Base-by-base conservation (phyloP, 2,797 vertebrate genomes). In the Pipistrellus pygmaeus region DNA sequence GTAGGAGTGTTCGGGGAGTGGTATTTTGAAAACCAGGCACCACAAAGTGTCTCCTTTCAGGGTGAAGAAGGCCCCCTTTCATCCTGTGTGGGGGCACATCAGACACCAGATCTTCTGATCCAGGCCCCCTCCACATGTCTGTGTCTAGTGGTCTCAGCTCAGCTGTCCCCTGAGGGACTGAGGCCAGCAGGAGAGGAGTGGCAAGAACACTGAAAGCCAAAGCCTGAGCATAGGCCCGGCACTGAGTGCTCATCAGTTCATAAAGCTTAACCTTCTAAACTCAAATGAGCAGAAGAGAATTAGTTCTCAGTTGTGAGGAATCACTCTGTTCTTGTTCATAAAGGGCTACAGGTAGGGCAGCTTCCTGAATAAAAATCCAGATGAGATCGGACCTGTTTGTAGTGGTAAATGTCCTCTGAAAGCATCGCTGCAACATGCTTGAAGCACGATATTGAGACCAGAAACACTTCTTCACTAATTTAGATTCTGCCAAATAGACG, bases 301-400 rank as follows among this genome's bases (percentile, higher is more conserved):
- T 21, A 0, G 55, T 48, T 95, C 94, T 32, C 51, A 94, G 87
- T 89, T 93, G 9, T 38, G 96, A 91, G 93, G 76, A 96, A 57
- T 0, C 55, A 60, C 41, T 88, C 72, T 89, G 57, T 17, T 20
- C 4, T 88, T 69, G 44, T 92, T 94, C 75, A 87, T 95, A 93
- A 97, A 98, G 97, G 97, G 97, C 97, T 97, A 57, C 17, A 89
- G 0, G 25, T 86, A 90, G 75, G 87, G 86, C 72, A 90, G n/a
- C 55, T 95, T 95, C 72, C 78, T 20, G 23, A 96, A 85, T 90
- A 96, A 94, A 96, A 96, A 78, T 72, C 0, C 0, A 53, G 92
- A 78, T 71, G 87, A 85, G 94, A 69, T 75, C 89, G 94, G 82
- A 0, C 6, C 89, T 77, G 57, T 87, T 92, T 96, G 32, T 51